Percentiles rank a stretch among this genome's conserved stretches.
phyloP scores from a whole-genome alignment of 2,797 vertebrate species.

The Leptodon cayanensis region DNA sequence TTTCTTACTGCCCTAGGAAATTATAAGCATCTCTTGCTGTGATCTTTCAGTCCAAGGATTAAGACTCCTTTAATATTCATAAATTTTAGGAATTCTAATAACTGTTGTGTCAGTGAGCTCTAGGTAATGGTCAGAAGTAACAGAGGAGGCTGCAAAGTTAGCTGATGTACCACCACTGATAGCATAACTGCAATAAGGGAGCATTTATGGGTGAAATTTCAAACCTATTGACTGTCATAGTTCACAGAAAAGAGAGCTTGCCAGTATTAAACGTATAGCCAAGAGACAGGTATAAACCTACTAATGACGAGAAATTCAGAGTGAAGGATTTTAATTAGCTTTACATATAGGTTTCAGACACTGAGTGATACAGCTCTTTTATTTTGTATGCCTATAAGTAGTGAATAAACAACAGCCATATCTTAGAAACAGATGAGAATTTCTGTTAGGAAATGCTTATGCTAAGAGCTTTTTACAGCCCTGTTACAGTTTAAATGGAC shows the following conservation, averaged over 20 bases:
- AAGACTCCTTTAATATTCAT: background rate
- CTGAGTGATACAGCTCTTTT: background rate
- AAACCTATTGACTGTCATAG: background rate
- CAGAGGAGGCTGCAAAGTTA: background rate
- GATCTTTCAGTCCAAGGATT: slow-evolving; percentile 3
- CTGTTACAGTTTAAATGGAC: slow-evolving; percentile 8
- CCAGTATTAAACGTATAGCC: background rate
- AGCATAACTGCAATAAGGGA: background rate
- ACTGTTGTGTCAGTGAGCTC: background rate
- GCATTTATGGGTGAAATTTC: background rate
- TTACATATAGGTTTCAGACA: background rate
- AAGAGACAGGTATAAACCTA: background rate
- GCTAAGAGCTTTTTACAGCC: background rate
- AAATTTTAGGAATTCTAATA: background rate
- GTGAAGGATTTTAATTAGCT: background rate
- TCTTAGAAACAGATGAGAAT: background rate
- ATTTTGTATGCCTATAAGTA: background rate
- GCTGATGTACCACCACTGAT: background rate
- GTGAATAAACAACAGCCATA: background rate
- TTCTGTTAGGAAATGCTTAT: slow-evolving; percentile 4
- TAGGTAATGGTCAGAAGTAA: background rate
- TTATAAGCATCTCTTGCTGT: background rate
- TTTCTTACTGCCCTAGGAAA: background rate
- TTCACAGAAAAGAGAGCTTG: background rate
- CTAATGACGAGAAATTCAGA: background rate